Evolutionary conservation across 2,888 invertebrate genomes (phyloP).

Genomic region (Drosophila nr. fundita): DNA sequence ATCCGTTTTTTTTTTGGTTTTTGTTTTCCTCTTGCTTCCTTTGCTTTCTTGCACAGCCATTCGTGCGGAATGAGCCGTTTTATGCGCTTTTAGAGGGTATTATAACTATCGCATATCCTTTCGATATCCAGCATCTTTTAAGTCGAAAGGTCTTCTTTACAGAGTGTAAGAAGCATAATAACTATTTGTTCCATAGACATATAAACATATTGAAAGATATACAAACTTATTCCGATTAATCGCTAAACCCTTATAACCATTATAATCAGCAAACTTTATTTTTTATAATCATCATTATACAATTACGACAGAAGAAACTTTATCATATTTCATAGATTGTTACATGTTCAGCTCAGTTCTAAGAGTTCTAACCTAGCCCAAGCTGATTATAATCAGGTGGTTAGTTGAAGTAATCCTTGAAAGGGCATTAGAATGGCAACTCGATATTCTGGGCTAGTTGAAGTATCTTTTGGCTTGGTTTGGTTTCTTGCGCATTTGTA

Average conservation of each 20-base stretch:
- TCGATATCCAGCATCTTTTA: background rate
- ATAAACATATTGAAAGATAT: background rate
- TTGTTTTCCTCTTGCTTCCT: slow-evolving; percentile 5
- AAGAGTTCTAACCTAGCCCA: background rate
- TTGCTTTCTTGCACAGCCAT: slow-evolving; percentile 35
- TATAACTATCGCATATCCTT: slow-evolving; percentile 19
- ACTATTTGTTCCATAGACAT: background rate
- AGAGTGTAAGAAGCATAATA: no score
- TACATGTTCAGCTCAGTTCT: background rate
- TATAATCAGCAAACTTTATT: background rate
- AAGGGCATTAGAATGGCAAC: slow-evolving; percentile 33
- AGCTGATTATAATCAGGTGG: background rate
- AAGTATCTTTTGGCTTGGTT: slow-evolving; percentile 6
- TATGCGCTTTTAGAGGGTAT: slow-evolving; percentile 55
- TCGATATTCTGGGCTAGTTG: background rate
- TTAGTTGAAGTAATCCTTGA: background rate
- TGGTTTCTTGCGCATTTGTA: slow-evolving; percentile 29
- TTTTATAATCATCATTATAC: background rate
- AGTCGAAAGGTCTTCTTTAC: background rate
- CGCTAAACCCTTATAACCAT: background rate
- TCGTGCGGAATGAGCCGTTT: slow-evolving; percentile 75
- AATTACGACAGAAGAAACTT: background rate
- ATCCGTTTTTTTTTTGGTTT: slow-evolving; percentile 19
- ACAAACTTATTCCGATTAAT: background rate
- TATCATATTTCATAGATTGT: background rate